phyloP scores from a whole-genome alignment of 2,113 vertebrate genomes.

The Ochotona curzoniae region DNA sequence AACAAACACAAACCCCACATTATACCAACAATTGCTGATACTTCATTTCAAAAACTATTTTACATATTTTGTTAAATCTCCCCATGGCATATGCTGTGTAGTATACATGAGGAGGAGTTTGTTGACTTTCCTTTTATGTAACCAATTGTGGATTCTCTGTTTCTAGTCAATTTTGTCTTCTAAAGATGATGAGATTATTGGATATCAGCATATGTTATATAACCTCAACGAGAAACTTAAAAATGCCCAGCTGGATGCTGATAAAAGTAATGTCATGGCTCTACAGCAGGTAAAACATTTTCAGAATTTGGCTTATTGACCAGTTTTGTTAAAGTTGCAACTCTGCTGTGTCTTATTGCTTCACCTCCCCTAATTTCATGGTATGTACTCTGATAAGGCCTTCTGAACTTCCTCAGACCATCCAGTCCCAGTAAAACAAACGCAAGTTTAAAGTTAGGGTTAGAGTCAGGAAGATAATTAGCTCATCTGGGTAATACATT shows the following conservation, averaged over 20 bases:
- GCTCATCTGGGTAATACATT: not conserved
- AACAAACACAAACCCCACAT: not conserved
- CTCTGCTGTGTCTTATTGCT: not conserved
- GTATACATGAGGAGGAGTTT: not conserved
- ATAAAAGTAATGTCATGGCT: constrained; percentile 92
- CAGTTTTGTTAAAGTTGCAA: not conserved
- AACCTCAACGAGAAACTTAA: constrained; percentile 93
- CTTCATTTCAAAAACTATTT: constrained; percentile 33
- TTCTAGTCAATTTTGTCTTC: constrained; percentile 92
- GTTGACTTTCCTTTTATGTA: constrained; percentile 23
- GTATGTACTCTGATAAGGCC: not conserved
- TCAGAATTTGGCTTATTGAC: not conserved
- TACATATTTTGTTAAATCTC: constrained; percentile 38
- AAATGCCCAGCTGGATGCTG: constrained; percentile 91
- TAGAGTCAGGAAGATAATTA: not conserved
- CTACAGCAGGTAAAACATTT: constrained; percentile 93
- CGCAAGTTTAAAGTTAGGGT: not conserved
- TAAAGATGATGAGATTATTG: constrained; percentile 94
- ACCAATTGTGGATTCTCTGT: constrained; percentile 62
- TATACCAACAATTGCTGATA: not conserved
- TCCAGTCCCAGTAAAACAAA: not conserved
- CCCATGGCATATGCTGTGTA: not conserved
- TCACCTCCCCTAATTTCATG: not conserved
- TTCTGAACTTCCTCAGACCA: not conserved
- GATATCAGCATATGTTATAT: constrained; percentile 94